Percentiles rank a stretch among this genome's conserved stretches.
These are phyloP conservation scores for Platalea minor DNA, from an alignment of 2,797 vertebrate species.

Conservation along the genomic window DNA sequence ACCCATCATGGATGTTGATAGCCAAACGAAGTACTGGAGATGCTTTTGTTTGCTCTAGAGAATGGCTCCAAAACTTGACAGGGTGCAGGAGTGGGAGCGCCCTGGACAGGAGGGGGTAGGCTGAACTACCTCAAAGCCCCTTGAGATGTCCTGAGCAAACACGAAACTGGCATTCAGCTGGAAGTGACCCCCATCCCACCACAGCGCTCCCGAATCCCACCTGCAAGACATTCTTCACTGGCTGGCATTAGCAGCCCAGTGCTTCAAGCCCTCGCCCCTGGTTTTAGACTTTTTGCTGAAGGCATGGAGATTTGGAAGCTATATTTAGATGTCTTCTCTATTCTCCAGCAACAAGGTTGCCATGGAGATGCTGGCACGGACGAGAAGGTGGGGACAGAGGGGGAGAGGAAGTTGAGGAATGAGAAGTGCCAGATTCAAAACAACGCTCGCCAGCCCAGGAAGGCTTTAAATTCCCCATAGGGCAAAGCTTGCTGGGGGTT, in stretches of 20 bases:
- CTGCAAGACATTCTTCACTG: neutral
- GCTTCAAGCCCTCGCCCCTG: slow-evolving; percentile 45
- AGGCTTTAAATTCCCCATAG: neutral
- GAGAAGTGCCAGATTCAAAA: slow-evolving; percentile 38
- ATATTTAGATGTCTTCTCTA: slow-evolving; percentile 79
- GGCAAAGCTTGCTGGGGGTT: neutral
- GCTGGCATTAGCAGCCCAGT: slow-evolving; percentile 2
- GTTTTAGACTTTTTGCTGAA: slow-evolving; percentile 72
- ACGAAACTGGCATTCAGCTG: neutral
- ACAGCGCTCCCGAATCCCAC: neutral
- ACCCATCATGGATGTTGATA: neutral
- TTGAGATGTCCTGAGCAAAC: neutral
- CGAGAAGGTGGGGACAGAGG: neutral
- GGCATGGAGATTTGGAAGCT: slow-evolving; percentile 75
- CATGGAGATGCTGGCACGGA: slow-evolving; percentile 73
- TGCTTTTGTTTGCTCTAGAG: neutral
- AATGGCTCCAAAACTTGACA: neutral
- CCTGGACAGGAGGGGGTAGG: neutral
- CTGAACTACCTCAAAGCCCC: neutral
- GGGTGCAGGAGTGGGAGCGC: neutral
- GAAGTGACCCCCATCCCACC: neutral
- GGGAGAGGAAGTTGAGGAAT: slow-evolving; percentile 54
- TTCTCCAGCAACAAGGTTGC: slow-evolving; percentile 77
- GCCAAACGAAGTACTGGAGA: neutral
- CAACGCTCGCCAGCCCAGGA: neutral